Conservation (phyloP, 2,113 vertebrate genomes). For the Miniopterus natalensis region DNA sequence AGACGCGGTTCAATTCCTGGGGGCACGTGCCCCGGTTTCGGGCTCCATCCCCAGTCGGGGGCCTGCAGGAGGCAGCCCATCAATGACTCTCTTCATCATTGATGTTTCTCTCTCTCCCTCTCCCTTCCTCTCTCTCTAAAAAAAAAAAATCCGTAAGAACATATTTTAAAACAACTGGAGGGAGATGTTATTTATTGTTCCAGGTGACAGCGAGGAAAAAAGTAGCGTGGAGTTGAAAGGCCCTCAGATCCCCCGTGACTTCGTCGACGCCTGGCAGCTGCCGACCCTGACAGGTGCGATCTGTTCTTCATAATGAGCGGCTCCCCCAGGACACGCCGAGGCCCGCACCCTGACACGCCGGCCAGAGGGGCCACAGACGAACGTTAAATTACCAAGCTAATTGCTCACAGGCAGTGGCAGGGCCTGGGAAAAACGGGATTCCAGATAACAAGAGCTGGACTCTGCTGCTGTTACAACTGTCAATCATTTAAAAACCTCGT, state of each 20-base stretch:
- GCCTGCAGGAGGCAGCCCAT: no score
- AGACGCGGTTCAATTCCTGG: no score
- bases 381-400: neutral
- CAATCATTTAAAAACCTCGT: neutral
- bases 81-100: no score
- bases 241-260: neutral
- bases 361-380: neutral
- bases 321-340: rapidly evolving
- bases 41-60: no score
- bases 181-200: neutral
- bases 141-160: no score
- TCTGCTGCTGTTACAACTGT: rapidly evolving
- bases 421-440: rapidly evolving
- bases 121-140: no score
- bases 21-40: no score
- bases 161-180: no score
- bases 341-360: neutral
- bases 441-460: neutral
- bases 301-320: neutral
- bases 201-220: rapidly evolving
- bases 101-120: no score
- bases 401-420: neutral
- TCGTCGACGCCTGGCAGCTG: neutral
- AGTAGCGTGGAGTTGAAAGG: neutral
- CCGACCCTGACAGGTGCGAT: neutral